Evolutionary conservation across 1,140 invertebrate genomes (phyloP).

Genomic region (Whitmania pigra): DNA sequence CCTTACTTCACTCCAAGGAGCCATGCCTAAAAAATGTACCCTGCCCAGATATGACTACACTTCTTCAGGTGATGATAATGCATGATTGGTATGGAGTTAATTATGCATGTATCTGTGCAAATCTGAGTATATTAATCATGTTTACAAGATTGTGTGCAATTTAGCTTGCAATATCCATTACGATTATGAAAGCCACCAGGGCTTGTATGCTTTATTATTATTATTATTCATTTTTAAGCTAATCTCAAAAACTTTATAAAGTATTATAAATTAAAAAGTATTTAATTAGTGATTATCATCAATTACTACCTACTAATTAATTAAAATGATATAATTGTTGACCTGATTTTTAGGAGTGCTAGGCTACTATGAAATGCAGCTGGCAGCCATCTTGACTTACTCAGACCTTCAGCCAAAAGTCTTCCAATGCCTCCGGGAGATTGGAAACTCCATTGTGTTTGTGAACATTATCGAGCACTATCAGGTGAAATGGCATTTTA

Average conservation of each 20-base stretch:
- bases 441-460: constrained; percentile 89
- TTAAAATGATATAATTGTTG: too few species aligned
- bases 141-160: too few species aligned
- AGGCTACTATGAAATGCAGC: constrained; percentile 19
- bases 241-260: too few species aligned
- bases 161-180: too few species aligned
- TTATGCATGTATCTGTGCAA: too few species aligned
- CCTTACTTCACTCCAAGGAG: constrained; percentile 72
- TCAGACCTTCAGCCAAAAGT: constrained; percentile 86
- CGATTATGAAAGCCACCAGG: too few species aligned
- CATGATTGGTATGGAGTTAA: background rate
- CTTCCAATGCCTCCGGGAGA: constrained; percentile 86
- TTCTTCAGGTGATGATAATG: constrained; percentile 53
- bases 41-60: constrained; percentile 87
- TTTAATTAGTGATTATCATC: too few species aligned
- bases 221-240: too few species aligned
- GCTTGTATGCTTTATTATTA: background rate
- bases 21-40: constrained; percentile 85
- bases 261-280: background rate
- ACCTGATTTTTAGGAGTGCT: constrained; percentile 12
- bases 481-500: constrained; percentile 1
- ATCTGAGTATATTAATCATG: too few species aligned
- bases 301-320: too few species aligned
- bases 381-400: constrained; percentile 23
- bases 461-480: constrained; percentile 82